phyloP scores from a whole-genome alignment of 1,140 invertebrate genomes.

The Ylistrum balloti region DNA sequence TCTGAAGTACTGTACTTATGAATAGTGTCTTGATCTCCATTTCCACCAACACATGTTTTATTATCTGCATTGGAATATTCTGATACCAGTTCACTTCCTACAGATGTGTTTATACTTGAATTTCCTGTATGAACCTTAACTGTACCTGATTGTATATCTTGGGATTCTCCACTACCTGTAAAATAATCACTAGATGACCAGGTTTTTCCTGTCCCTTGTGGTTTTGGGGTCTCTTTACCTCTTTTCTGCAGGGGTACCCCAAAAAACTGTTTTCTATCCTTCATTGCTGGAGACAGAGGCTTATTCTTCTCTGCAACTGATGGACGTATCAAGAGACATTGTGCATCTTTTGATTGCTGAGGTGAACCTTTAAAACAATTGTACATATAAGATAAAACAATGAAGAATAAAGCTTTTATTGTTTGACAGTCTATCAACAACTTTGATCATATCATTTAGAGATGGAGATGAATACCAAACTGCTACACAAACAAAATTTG shows the following conservation, averaged over 20 bases:
- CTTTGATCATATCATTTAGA: too few species aligned
- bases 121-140: neutral
- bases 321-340: neutral
- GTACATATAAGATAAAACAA: neutral
- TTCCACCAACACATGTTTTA: too few species aligned
- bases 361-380: slow-evolving; percentile 8
- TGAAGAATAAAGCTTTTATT: too few species aligned
- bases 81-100: too few species aligned
- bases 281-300: neutral
- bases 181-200: neutral
- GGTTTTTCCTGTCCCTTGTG: neutral
- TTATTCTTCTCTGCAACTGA: neutral
- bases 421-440: too few species aligned
- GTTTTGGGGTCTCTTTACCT: neutral
- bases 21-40: too few species aligned
- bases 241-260: neutral
- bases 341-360: neutral
- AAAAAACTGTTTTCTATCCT: slow-evolving; percentile 12
- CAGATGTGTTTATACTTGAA: too few species aligned
- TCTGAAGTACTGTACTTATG: neutral
- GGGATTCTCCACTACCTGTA: neutral
- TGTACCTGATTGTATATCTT: neutral
- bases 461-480: too few species aligned
- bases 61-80: too few species aligned
- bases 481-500: too few species aligned